A percentile compares a stretch with the other conserved stretches of the same genome.
These are phyloP conservation scores for Clepsis dumicolana DNA, from an alignment of 2,888 invertebrate species.

Conservation along the genomic window DNA sequence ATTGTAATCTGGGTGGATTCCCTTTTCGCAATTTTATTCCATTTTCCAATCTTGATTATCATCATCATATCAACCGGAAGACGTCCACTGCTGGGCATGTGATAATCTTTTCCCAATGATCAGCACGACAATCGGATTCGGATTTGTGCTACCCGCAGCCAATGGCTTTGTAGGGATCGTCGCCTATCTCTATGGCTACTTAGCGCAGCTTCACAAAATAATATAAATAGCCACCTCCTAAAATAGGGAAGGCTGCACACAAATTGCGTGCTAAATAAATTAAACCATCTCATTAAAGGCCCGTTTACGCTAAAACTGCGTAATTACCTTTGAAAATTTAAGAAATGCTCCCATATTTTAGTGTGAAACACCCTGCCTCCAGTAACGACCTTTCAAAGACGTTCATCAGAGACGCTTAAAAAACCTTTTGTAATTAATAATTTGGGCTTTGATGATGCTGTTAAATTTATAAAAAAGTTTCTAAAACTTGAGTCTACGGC, in stretches of 20 bases:
- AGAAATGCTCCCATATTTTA: constrained; percentile 52
- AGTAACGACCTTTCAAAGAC: constrained; percentile 35
- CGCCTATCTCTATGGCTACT: no score
- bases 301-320: constrained; percentile 53
- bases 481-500: no score
- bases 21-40: neutral
- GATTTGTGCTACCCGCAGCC: no score
- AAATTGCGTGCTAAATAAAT: constrained; percentile 65
- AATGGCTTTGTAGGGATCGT: no score
- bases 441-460: neutral
- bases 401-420: constrained; percentile 30
- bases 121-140: no score
- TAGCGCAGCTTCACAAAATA: constrained; percentile 25
- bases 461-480: neutral
- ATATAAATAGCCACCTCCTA: constrained; percentile 31
- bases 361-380: constrained; percentile 27
- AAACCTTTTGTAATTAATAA: constrained; percentile 30
- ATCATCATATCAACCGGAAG: no score
- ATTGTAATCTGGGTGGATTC: neutral
- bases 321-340: constrained; percentile 65
- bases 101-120: no score
- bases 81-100: no score
- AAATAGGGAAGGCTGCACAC: constrained; percentile 50
- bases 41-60: no score
- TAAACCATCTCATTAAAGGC: constrained; percentile 62